phyloP scores from a whole-genome alignment of 2,113 vertebrate species.

The Polypterus bichir region DNA sequence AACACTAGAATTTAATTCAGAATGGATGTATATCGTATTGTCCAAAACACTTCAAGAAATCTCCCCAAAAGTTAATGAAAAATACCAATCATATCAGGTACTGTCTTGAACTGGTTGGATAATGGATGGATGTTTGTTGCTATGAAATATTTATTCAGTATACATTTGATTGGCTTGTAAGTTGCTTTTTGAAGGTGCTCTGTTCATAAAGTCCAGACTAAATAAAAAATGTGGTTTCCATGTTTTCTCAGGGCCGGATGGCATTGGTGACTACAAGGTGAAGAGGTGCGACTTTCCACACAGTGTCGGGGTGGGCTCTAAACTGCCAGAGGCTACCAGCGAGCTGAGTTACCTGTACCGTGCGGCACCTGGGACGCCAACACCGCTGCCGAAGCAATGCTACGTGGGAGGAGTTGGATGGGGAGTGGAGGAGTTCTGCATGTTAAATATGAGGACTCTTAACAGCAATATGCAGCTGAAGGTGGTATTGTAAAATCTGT shows the following conservation, averaged over 20 bases:
- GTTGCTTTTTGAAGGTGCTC: background rate
- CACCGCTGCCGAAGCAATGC: constrained; percentile 20
- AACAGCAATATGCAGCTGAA: constrained; percentile 44
- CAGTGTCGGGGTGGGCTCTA: constrained; percentile 32
- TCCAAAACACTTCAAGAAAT: too few relatives aligned
- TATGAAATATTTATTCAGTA: background rate
- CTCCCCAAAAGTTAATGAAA: too few relatives aligned
- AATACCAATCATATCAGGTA: too few relatives aligned
- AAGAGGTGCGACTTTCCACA: constrained; percentile 31
- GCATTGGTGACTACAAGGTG: constrained; percentile 40
- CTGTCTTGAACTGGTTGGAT: too few relatives aligned
- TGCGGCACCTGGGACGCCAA: constrained; percentile 14
- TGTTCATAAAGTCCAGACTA: background rate
- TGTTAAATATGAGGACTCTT: constrained; percentile 35
- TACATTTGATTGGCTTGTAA: background rate
- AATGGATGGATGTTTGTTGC: background rate
- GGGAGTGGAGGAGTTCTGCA: constrained; percentile 38
- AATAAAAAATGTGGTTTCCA: background rate
- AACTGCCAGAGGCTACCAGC: constrained; percentile 35
- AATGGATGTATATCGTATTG: too few relatives aligned
- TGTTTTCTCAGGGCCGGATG: constrained; percentile 49
- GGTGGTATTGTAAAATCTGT: constrained; percentile 27
- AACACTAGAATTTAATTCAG: too few relatives aligned
- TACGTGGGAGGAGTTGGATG: constrained; percentile 47
- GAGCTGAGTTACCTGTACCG: constrained; percentile 44